phyloP scores from a whole-genome alignment of 2,888 invertebrate species.

The Trichogramma dendrolimi region DNA sequence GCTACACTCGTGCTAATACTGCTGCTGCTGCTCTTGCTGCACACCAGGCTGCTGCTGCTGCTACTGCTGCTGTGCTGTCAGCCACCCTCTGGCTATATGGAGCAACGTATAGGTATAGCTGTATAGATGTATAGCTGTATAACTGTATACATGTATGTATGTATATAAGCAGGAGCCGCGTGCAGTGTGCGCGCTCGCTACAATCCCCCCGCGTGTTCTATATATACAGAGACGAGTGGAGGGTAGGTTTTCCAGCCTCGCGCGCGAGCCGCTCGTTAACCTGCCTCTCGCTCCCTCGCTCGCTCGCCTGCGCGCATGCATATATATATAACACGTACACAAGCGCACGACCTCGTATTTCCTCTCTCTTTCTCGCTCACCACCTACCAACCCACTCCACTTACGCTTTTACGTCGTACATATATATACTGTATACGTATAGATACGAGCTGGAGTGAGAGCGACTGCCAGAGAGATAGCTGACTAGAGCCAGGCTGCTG shows the following conservation, averaged over 20 bases:
- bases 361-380: slow-evolving; percentile 4
- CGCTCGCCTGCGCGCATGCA: slow-evolving; percentile 19
- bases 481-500: no score
- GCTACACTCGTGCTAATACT: no score
- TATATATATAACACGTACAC: slow-evolving; percentile 3
- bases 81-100: slow-evolving; percentile 17
- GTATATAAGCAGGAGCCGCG: not conserved
- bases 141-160: not conserved
- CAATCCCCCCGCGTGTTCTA: slow-evolving; percentile 28
- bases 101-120: no score
- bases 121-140: no score
- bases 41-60: no score
- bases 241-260: slow-evolving; percentile 29
- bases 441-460: not conserved
- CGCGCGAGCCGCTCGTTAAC: slow-evolving; percentile 52
- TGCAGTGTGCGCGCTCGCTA: not conserved
- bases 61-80: not conserved
- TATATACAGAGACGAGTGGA: slow-evolving; percentile 4
- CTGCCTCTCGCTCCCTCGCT: slow-evolving; percentile 40
- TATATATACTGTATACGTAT: not conserved
- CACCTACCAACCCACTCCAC: slow-evolving; percentile 11
- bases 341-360: slow-evolving; percentile 1
- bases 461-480: no score
- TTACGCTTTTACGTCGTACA: slow-evolving; percentile 9
- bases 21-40: no score